Evolutionary conservation across 2,888 invertebrate species (phyloP).

Genomic region (Erpobdella octoculata): DNA sequence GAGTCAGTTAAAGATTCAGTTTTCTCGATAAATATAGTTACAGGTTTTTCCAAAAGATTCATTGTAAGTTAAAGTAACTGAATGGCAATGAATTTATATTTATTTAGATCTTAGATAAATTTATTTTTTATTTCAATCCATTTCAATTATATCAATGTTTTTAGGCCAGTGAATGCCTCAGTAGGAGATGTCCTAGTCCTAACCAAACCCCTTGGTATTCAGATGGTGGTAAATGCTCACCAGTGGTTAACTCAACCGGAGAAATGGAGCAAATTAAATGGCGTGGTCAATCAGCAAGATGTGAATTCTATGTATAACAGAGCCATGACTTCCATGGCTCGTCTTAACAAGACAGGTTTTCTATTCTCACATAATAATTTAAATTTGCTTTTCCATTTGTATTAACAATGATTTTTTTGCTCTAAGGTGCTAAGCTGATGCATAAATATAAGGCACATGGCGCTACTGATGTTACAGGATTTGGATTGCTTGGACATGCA

Average conservation of each 20-base stretch:
- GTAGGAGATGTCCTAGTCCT: constrained; percentile 70
- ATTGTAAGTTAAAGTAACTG: not conserved
- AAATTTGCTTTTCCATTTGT: not conserved
- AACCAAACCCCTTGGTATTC: constrained; percentile 75
- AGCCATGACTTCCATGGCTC: constrained; percentile 70
- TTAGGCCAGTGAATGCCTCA: constrained; percentile 62
- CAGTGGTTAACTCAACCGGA: constrained; percentile 68
- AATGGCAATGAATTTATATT: not conserved
- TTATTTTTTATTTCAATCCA: not conserved
- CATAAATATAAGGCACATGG: constrained; percentile 74
- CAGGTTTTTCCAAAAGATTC: too few species aligned
- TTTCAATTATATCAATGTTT: not conserved
- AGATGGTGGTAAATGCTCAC: constrained; percentile 67
- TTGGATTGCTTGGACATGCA: constrained; percentile 72
- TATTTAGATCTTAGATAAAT: not conserved
- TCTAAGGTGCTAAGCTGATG: constrained; percentile 70
- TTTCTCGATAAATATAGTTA: too few species aligned
- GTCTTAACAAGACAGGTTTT: constrained; percentile 65
- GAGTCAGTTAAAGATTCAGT: too few species aligned
- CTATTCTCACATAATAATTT: not conserved
- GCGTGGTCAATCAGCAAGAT: constrained; percentile 63
- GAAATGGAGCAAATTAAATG: constrained; percentile 64
- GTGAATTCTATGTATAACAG: constrained; percentile 64
- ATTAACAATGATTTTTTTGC: constrained; percentile 35
- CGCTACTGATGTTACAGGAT: constrained; percentile 75